Evolutionary conservation across 2,797 vertebrate species (phyloP).

Genomic region (Phoeniculus purpureus): DNA sequence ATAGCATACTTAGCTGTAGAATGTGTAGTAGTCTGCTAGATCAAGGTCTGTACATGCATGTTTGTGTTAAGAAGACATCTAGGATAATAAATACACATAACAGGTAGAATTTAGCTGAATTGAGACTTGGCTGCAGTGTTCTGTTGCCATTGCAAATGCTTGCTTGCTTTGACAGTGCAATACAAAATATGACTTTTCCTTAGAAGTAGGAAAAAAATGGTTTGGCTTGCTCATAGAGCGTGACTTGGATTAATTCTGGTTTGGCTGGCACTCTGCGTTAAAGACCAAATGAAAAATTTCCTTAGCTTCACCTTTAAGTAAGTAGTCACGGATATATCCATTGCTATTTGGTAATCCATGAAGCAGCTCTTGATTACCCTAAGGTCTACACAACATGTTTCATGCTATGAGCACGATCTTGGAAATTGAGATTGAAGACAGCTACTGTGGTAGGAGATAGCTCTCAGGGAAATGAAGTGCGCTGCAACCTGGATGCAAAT

Average conservation of each 20-base stretch:
- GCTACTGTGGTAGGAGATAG: neutral
- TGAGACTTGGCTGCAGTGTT: neutral
- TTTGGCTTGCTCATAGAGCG: neutral
- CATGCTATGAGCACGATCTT: accelerated
- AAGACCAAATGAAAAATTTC: neutral
- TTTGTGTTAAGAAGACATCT: neutral
- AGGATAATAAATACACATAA: neutral
- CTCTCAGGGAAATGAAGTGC: neutral
- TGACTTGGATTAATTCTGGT: neutral
- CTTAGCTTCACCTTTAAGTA: constrained; percentile 1
- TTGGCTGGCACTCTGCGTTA: neutral
- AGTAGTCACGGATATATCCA: neutral
- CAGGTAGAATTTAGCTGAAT: neutral
- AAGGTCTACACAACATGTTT: neutral
- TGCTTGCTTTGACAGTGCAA: neutral
- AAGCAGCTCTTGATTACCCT: neutral
- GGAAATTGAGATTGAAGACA: neutral
- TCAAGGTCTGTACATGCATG: neutral
- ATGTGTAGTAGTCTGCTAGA: neutral
- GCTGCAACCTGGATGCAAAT: neutral
- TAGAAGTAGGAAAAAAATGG: neutral
- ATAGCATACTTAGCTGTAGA: neutral
- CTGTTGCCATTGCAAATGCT: neutral
- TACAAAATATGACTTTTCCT: too few relatives aligned
- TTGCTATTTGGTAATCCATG: neutral